phyloP scores from a whole-genome alignment of 2,888 invertebrate genomes.

The Ectemnius cavifrons region DNA sequence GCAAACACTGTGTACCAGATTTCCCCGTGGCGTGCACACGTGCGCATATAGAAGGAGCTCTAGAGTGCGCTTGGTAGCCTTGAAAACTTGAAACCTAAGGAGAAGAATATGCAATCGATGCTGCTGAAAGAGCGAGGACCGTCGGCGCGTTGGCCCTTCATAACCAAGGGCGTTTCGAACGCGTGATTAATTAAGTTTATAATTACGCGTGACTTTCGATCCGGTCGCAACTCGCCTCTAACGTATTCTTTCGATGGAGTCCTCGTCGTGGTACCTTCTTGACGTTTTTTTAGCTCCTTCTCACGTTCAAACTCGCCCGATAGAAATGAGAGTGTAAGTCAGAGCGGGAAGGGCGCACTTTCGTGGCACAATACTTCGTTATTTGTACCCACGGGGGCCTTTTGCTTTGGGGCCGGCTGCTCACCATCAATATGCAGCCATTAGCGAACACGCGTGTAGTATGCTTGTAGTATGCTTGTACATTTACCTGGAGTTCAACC shows the following conservation, averaged over 20 bases:
- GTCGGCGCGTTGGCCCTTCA: neutral
- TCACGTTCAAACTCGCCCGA: neutral
- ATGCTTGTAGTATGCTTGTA: slow-evolving; percentile 17
- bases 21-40: slow-evolving; percentile 25
- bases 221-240: neutral
- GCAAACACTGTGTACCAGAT: neutral
- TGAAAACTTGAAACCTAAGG: no score
- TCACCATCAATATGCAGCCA: slow-evolving; percentile 49
- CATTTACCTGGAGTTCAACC: slow-evolving; percentile 24
- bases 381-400: slow-evolving; percentile 41
- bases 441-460: slow-evolving; percentile 55
- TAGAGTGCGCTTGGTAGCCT: slow-evolving; percentile 24
- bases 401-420: slow-evolving; percentile 36
- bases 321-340: neutral
- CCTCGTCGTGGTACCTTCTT: no score
- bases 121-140: neutral
- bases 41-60: slow-evolving; percentile 29
- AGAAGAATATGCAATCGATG: no score
- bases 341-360: slow-evolving; percentile 25
- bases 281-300: neutral
- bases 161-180: neutral
- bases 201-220: slow-evolving; percentile 22
- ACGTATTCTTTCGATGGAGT: neutral
- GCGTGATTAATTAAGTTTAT: slow-evolving; percentile 41
- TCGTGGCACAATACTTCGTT: slow-evolving; percentile 54